Base-by-base conservation (phyloP, 1,140 invertebrate species). In the Dreissena polymorpha region DNA sequence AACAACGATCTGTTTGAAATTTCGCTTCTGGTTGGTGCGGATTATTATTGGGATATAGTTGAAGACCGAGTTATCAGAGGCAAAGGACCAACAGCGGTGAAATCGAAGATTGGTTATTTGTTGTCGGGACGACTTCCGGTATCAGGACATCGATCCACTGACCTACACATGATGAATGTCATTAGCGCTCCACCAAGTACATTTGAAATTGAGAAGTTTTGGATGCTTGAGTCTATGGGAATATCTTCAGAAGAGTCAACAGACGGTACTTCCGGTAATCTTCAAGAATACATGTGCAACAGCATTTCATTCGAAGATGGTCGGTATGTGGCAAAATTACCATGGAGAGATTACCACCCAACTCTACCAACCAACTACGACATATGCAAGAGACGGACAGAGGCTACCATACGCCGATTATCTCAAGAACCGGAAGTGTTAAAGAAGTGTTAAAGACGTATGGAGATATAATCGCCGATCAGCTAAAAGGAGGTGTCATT, bases 291-390 rank as follows among this genome's bases (percentile, higher is more conserved):
- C 53, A 53, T 53, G 39, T 16, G 55, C n/a, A 53, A 51, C 51
- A 21, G 21, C 53, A 73, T 73, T 25, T 53, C 49, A 53, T 73
- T 21, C 25, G 53, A 55, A 29, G 73, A 75, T 10, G 75, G 63
- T 18, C 63, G 21, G 27, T 78, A 78, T 39, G 14, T 21, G 21
- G 75, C 65, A 10, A 75, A 75, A 23, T 18, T 78, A 12, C 63
- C 75, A 3, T 69, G 75, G 75, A 78, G 53, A 68, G 23, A 23
- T 53, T 63, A 78, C 64, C 75, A 78, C 55, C 25, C 39, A 16
- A 18, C 75, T 18, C 50, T 78, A 18, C 75, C 75, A n/a, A 50
- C n/a, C 14, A 75, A 75, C 27, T 75, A 75, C 57, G 60, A 75
- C 18, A 27, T 75, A 16, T 10, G 23, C n/a, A 64, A 29, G 27